Percentiles rank a stretch among this genome's conserved stretches.
Evolutionary conservation across 2,888 invertebrate genomes (phyloP).

Genomic region (Plagiodera versicolora): DNA sequence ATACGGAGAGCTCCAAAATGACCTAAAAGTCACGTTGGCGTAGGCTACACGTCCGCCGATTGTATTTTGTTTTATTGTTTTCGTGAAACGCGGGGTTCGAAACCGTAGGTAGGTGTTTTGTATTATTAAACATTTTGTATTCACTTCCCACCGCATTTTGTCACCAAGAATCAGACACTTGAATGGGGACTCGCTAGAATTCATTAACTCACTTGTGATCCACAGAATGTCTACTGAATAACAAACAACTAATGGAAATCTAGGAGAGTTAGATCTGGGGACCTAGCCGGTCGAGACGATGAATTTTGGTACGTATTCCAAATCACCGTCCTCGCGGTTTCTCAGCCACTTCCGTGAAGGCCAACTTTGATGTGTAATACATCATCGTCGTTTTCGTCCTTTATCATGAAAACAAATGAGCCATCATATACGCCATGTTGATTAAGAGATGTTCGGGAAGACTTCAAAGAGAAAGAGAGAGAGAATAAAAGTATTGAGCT

Average conservation of each 20-base stretch:
- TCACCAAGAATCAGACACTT: constrained; percentile 25
- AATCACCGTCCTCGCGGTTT: background rate
- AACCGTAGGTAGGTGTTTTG: constrained; percentile 24
- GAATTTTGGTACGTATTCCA: background rate
- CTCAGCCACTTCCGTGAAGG: background rate
- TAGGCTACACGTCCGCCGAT: constrained; percentile 16
- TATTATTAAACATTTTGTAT: constrained; percentile 10
- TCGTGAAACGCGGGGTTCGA: constrained; percentile 18
- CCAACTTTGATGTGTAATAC: background rate
- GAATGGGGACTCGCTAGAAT: background rate
- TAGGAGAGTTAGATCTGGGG: no score
- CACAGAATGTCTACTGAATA: background rate
- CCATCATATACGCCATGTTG: background rate
- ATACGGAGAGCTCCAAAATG: background rate
- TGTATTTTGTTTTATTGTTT: constrained; percentile 14
- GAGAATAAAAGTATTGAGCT: background rate
- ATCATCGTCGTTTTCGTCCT: background rate
- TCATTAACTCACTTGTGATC: background rate
- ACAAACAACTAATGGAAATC: no score
- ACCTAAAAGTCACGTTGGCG: constrained; percentile 4
- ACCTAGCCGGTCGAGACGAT: no score
- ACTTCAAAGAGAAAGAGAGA: background rate
- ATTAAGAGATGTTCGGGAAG: background rate
- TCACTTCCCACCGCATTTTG: constrained; percentile 31
- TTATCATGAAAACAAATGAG: background rate